Evolutionary conservation across 2,888 invertebrate species (phyloP).

Genomic region (Hecatera dysodea): DNA sequence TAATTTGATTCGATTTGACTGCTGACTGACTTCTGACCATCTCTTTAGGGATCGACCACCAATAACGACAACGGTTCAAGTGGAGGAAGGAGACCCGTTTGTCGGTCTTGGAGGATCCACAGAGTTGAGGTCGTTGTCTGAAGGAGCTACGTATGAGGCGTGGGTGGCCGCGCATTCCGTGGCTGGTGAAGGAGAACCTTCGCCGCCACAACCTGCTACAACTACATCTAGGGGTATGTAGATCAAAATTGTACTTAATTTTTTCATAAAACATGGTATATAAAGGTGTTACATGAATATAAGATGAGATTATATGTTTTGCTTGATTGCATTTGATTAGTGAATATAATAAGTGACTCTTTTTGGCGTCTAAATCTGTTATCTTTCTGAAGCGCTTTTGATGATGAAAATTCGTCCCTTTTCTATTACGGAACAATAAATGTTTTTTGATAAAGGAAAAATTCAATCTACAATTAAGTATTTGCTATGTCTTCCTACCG

Average conservation of each 20-base stretch:
- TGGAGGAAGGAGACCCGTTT: constrained; percentile 80
- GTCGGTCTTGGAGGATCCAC: constrained; percentile 90
- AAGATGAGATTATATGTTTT: too few relatives aligned
- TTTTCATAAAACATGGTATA: too few relatives aligned
- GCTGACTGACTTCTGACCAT: background rate
- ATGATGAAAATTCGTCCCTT: background rate
- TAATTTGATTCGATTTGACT: background rate
- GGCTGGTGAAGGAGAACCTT: constrained; percentile 95
- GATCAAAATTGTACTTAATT: background rate
- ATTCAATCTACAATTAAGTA: too few relatives aligned
- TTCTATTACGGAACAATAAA: background rate
- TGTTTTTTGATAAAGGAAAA: too few relatives aligned
- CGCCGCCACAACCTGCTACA: constrained; percentile 94
- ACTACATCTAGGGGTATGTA: constrained; percentile 93
- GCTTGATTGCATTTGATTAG: background rate
- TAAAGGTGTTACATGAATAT: too few relatives aligned
- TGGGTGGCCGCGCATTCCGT: constrained; percentile 96
- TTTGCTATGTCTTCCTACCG: too few relatives aligned
- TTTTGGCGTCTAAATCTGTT: background rate
- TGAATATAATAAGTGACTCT: background rate
- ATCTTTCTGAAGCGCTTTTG: background rate
- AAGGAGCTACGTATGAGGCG: constrained; percentile 95
- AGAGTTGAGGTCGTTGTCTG: constrained; percentile 93
- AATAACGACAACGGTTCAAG: constrained; percentile 85
- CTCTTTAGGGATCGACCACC: constrained; percentile 85